These are phyloP conservation scores for Hybognathus amarus DNA, from an alignment of 2,797 vertebrate genomes.

Conservation along the genomic window DNA sequence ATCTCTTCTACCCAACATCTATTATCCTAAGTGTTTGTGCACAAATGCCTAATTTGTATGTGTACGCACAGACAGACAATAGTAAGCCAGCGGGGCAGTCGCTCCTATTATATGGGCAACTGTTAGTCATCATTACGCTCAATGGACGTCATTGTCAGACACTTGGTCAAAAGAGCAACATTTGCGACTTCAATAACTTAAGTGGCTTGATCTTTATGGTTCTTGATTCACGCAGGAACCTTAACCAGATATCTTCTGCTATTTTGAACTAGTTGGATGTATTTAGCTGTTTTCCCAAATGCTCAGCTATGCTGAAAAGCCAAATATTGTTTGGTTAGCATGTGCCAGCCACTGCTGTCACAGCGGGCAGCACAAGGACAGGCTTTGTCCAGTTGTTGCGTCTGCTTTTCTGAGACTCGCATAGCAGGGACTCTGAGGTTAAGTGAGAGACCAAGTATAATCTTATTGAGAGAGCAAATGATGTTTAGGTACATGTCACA, in stretches of 20 bases:
- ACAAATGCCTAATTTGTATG: conserved; percentile 59
- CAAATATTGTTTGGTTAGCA: conserved; percentile 56
- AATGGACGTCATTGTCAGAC: conserved; percentile 74
- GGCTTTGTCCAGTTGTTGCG: conserved; percentile 65
- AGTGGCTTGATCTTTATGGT: conserved; percentile 16
- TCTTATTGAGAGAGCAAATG: conserved; percentile 46
- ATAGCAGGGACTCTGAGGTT: conserved; percentile 47
- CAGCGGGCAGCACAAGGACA: conserved; percentile 67
- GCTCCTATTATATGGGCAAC: conserved; percentile 71
- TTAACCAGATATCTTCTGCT: background rate
- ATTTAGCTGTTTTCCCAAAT: conserved; percentile 17
- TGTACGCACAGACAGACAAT: conserved; percentile 67
- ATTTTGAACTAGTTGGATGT: conserved; percentile 19
- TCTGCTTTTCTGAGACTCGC: conserved; percentile 60
- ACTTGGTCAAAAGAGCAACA: conserved; percentile 42
- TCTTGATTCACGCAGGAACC: conserved; percentile 6
- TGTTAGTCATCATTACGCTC: conserved; percentile 62
- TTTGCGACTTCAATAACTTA: conserved; percentile 36
- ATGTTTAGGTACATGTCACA: conserved; percentile 37
- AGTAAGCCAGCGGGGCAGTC: conserved; percentile 69
- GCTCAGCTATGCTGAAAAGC: conserved; percentile 37
- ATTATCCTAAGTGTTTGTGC: conserved; percentile 64
- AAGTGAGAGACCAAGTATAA: conserved; percentile 49
- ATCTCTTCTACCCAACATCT: conserved; percentile 48
- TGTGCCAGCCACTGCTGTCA: conserved; percentile 70